A percentile compares a stretch with the other conserved stretches of the same genome.
Conservation (phyloP, 2,888 invertebrate genomes). For the Phorcus lineatus region DNA sequence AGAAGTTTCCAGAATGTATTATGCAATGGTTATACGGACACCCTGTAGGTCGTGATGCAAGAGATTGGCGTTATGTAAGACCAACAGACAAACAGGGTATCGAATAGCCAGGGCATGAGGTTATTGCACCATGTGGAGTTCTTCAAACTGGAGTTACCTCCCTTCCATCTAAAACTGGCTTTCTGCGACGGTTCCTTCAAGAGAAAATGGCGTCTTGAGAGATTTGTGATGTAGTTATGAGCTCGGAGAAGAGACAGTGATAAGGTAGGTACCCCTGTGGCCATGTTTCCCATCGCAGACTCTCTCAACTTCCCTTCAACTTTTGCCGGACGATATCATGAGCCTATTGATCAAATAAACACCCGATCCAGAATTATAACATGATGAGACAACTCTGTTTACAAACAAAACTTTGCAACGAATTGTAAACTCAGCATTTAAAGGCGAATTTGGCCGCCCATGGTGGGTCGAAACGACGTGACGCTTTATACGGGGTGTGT, state of each 20-base stretch:
- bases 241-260: too few species aligned
- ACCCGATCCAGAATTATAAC: neutral
- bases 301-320: neutral
- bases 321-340: neutral
- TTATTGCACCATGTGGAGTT: neutral
- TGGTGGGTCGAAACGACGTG: neutral
- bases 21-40: too few species aligned
- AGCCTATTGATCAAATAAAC: neutral
- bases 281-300: neutral
- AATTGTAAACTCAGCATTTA: neutral
- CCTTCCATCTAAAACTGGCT: conserved; percentile 16
- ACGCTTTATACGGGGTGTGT: too few species aligned
- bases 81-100: too few species aligned
- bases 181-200: neutral
- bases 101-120: too few species aligned
- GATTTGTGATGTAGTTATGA: neutral
- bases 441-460: neutral
- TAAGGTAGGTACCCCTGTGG: neutral
- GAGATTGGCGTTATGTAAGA: too few species aligned
- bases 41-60: too few species aligned
- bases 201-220: conserved; percentile 20
- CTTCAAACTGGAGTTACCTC: conserved; percentile 14
- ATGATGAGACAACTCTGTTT: neutral
- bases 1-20: too few species aligned
- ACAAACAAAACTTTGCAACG: neutral